Conservation (phyloP, 2,888 invertebrate genomes). For the Xylota sylvarum region DNA sequence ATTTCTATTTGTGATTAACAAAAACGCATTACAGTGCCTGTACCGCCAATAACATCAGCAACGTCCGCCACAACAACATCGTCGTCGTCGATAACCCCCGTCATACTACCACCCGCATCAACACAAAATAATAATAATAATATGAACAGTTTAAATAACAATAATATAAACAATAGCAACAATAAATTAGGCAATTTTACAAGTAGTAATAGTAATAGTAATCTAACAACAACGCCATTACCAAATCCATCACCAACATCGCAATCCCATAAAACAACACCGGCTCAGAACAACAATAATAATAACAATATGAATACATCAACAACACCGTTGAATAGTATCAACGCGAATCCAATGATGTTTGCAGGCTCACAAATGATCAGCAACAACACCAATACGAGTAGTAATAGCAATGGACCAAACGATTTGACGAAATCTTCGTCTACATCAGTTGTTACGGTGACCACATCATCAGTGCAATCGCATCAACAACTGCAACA, state of each 20-base stretch:
- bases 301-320: slow-evolving; percentile 57
- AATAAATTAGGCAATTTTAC: slow-evolving; percentile 75
- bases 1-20: slow-evolving; percentile 51
- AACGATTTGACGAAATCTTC: slow-evolving; percentile 80
- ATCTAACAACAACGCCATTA: slow-evolving; percentile 77
- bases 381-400: slow-evolving; percentile 62
- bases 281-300: slow-evolving; percentile 48
- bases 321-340: slow-evolving; percentile 58
- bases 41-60: slow-evolving; percentile 81
- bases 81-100: slow-evolving; percentile 73
- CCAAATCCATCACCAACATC: slow-evolving; percentile 78
- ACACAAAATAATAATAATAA: slow-evolving; percentile 82
- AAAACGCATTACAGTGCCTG: slow-evolving; percentile 63
- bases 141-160: slow-evolving; percentile 73
- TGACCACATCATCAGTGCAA: slow-evolving; percentile 33
- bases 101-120: slow-evolving; percentile 80
- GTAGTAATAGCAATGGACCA: slow-evolving; percentile 80
- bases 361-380: slow-evolving; percentile 68
- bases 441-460: slow-evolving; percentile 76
- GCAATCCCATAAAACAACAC: slow-evolving; percentile 65
- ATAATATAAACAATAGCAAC: slow-evolving; percentile 78
- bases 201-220: slow-evolving; percentile 70
- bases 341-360: slow-evolving; percentile 64
- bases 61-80: slow-evolving; percentile 80
- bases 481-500: slow-evolving; percentile 74